Evolutionary conservation across 1,140 invertebrate genomes (phyloP), one percentile per base, ranked within the genome.

Genomic region (Yoshiicerus persimilis): DNA sequence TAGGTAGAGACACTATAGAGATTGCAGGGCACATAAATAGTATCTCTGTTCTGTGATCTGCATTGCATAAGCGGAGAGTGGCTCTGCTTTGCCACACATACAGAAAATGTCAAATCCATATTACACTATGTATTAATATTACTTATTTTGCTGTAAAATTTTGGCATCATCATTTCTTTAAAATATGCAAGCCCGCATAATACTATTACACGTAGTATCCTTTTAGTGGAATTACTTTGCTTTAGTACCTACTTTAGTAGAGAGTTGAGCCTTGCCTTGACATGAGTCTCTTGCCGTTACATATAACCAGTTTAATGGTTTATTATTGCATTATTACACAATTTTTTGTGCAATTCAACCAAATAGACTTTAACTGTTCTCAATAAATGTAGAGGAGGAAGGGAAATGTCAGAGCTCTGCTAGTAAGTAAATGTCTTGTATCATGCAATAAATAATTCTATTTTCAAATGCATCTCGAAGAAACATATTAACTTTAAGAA

Each of bases 401-500:
- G 20, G 47, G 20, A n/a, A 56, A n/a, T 56, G 47, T 56, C 47
- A 56, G 47, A n/a, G 32, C 75, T n/a, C n/a, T 20, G 20, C 20
- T 8, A 80, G 34, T 80, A 36, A 80, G 11, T 80, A 38, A 80
- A 80, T 36, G 32, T 80, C 34, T 36, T 36, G 32, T 23, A 80
- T 80, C 34, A 36, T 34, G 32, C 32, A 80, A 80, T 80, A 80
- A 80, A 80, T 80, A 80, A 80, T 80, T 80, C 32, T 34, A 38
- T 80, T 80, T 80, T 80, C 75, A 80, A 80, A 32, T 80, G 75
- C 75, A 80, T 34, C 75, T 36, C 75, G 20, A 80, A 36, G 75
- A 80, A 80, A 80, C 75, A 80, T 80, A 80, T 80, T 80, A 80
- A 80, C 75, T 80, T 80, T 80, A 34, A 80, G 75, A 80, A 80